Percentiles rank a stretch among this genome's conserved stretches.
Evolutionary conservation across 2,113 vertebrate genomes (phyloP).

Genomic region (Gasterosteus nipponicus): DNA sequence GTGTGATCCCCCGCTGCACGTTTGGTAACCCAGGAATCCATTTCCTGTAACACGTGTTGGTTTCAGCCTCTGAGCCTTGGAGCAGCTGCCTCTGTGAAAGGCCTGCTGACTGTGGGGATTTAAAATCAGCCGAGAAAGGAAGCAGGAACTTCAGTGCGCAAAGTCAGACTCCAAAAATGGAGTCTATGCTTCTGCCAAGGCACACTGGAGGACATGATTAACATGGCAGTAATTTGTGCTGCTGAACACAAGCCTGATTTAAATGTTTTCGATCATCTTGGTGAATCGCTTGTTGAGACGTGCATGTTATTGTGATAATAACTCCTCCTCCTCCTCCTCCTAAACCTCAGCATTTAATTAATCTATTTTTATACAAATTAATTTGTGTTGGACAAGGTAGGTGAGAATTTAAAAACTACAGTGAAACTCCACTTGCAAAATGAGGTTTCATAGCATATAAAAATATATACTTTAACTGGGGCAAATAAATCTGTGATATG

Average conservation of each 20-base stretch:
- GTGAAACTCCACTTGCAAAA: neutral
- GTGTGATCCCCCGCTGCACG: slow-evolving; percentile 13
- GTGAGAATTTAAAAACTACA: neutral
- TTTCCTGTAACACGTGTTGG: slow-evolving; percentile 54
- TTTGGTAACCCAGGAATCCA: slow-evolving; percentile 51
- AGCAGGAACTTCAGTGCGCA: slow-evolving; percentile 24
- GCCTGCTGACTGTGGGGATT: slow-evolving; percentile 63
- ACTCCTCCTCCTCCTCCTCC: no score
- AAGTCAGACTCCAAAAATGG: slow-evolving; percentile 57
- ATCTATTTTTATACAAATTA: neutral
- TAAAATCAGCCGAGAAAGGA: slow-evolving; percentile 55
- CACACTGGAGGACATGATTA: neutral
- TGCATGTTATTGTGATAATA: neutral
- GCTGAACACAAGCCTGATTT: neutral
- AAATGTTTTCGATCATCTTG: neutral
- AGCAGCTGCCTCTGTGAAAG: slow-evolving; percentile 61
- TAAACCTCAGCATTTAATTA: neutral
- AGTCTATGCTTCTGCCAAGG: slow-evolving; percentile 26
- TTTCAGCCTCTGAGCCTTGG: slow-evolving; percentile 30
- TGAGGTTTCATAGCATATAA: neutral
- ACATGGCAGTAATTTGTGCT: neutral
- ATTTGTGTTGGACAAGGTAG: neutral
- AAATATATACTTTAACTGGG: no score
- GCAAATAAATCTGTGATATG: neutral
- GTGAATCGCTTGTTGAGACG: neutral